A percentile compares a stretch with the other conserved stretches of the same genome.
Evolutionary conservation across 1,140 invertebrate genomes (phyloP).

Genomic region (Sycophila sp.): DNA sequence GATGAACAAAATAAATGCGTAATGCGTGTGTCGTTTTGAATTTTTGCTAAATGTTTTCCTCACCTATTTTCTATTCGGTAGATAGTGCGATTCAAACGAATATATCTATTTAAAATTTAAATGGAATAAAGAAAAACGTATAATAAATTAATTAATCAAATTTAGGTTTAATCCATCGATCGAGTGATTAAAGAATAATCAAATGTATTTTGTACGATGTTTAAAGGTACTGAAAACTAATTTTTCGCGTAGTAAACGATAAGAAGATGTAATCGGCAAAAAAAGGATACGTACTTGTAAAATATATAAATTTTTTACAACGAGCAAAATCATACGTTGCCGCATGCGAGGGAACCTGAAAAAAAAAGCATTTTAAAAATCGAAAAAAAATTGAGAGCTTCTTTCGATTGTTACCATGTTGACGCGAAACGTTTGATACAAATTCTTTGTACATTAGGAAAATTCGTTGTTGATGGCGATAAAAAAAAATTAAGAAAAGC

Average conservation of each 20-base stretch:
- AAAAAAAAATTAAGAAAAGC: conserved; percentile 10
- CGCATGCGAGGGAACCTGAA: background rate
- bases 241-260: too few species aligned
- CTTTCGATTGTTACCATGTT: conserved; percentile 31
- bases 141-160: too few species aligned
- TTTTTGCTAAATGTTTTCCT: background rate
- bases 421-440: conserved; percentile 29
- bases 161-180: too few species aligned
- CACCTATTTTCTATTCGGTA: too few species aligned
- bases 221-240: too few species aligned
- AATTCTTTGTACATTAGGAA: conserved; percentile 29
- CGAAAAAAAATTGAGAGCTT: conserved; percentile 26
- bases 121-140: background rate
- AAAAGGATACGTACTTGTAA: background rate
- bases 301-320: conserved; percentile 5
- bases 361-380: conserved; percentile 3
- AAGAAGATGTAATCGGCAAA: background rate
- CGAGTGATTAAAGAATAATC: too few species aligned
- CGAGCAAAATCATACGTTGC: conserved; percentile 19
- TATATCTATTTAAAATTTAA: too few species aligned
- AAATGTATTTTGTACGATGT: too few species aligned
- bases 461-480: conserved; percentile 21
- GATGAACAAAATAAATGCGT: background rate
- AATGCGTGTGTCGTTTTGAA: background rate
- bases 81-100: background rate